phyloP scores from a whole-genome alignment of 2,888 invertebrate genomes.

The Drosophila pegasa region DNA sequence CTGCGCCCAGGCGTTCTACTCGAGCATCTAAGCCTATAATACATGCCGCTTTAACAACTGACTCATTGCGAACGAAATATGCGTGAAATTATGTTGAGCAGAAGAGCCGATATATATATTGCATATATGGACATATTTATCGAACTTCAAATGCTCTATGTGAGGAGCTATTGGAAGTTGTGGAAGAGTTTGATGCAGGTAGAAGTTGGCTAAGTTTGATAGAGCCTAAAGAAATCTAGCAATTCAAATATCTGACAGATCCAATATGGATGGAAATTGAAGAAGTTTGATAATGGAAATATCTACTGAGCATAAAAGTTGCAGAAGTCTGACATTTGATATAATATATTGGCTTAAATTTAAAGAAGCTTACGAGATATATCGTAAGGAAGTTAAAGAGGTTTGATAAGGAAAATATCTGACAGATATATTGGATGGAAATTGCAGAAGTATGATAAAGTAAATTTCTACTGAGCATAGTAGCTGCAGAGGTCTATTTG shows the following conservation, averaged over 20 bases:
- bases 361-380: no score
- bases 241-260: no score
- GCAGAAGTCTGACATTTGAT: no score
- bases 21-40: conserved; percentile 41
- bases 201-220: no score
- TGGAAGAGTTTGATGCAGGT: no score
- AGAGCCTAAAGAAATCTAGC: no score
- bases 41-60: conserved; percentile 30
- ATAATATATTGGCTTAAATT: no score
- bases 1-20: conserved; percentile 19
- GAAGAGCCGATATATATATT: not conserved
- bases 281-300: not conserved
- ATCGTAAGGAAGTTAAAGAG: no score
- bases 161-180: not conserved
- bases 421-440: not conserved
- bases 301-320: no score
- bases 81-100: conserved; percentile 21
- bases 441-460: not conserved
- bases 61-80: conserved; percentile 33
- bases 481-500: no score
- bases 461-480: no score
- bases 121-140: not conserved
- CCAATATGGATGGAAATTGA: no score
- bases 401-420: not conserved
- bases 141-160: not conserved